A percentile compares a stretch with the other conserved stretches of the same genome.
Evolutionary conservation across 2,797 vertebrate genomes (phyloP).

Genomic region (Prunella strophiata): DNA sequence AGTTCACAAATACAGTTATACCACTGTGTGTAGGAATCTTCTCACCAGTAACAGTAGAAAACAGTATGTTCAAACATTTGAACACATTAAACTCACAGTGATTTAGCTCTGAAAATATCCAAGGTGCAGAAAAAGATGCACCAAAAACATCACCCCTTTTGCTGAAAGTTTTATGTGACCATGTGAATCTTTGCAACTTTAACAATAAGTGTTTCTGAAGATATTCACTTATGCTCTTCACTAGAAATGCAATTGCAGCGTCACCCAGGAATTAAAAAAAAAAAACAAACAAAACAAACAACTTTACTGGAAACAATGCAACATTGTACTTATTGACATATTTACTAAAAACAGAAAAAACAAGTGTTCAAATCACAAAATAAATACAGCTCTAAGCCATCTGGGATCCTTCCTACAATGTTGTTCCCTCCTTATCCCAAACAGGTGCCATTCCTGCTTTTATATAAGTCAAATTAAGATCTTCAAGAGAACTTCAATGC

Average conservation of each 20-base stretch:
- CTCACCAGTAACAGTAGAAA: neutral
- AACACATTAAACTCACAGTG: neutral
- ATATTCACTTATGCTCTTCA: neutral
- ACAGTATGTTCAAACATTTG: neutral
- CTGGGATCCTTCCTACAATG: neutral
- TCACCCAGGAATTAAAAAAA: neutral
- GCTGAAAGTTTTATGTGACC: neutral
- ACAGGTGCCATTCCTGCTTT: neutral
- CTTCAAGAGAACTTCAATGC: neutral
- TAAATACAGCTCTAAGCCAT: neutral
- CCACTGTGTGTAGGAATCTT: neutral
- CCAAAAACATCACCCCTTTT: neutral
- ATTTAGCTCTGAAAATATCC: neutral
- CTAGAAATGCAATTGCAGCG: neutral
- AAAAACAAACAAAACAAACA: neutral
- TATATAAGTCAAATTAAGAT: neutral
- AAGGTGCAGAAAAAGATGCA: neutral
- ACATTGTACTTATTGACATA: neutral
- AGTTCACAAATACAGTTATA: neutral
- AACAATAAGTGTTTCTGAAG: neutral
- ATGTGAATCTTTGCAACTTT: neutral
- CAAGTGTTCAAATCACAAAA: neutral
- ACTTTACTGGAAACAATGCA: neutral
- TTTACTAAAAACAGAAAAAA: neutral
- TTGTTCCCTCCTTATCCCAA: neutral